Evolutionary conservation across 2,888 invertebrate genomes (phyloP), one percentile per base, ranked within the genome.

Genomic region (Monochamus alternatus): DNA sequence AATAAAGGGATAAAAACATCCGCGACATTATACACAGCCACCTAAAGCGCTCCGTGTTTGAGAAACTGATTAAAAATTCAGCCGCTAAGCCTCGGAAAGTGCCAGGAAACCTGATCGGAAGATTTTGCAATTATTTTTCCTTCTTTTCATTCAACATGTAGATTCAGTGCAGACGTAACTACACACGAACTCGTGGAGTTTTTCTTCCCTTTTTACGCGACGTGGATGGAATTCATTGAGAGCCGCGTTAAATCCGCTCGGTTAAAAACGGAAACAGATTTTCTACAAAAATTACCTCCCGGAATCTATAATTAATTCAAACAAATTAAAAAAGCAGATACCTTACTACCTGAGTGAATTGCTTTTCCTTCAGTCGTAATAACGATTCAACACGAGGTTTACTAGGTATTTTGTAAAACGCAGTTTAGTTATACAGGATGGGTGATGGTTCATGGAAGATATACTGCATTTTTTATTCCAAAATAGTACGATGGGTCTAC

Each of bases 11-110:
- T 81, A 83, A 85, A 85, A 85, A 84, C 83, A 81, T 81, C 80
- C 78, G 78, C 62, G 59, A 75, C 75, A 73, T 75, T 74, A 80
- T 79, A 74, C 47, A 72, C 79, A 78, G 78, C 81, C 79, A 80
- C 83, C 83, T 82, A 81, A 78, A 83, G 78, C 78, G 73, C 78
- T 81, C 81, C 83, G 84, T 88, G 88, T 89, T 89, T 88, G 89
- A 89, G 88, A 87, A 88, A 84, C 87, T 89, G 88, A 89, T 89
- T 89, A 89, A 89, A 88, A 89, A 89, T 88, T 87, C 86, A 86
- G 85, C 85, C 86, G 87, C 83, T 88, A 89, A 89, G 88, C 88
- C 86, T 78, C 83, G 84, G 85, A 85, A 88, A 89, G 88, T 88
- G 88, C 86, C 84, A 82, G 84, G 82, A 85, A 86, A 87, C 85